Base-by-base conservation (phyloP, 2,113 vertebrate species). In the Sclerurus mexicanus region DNA sequence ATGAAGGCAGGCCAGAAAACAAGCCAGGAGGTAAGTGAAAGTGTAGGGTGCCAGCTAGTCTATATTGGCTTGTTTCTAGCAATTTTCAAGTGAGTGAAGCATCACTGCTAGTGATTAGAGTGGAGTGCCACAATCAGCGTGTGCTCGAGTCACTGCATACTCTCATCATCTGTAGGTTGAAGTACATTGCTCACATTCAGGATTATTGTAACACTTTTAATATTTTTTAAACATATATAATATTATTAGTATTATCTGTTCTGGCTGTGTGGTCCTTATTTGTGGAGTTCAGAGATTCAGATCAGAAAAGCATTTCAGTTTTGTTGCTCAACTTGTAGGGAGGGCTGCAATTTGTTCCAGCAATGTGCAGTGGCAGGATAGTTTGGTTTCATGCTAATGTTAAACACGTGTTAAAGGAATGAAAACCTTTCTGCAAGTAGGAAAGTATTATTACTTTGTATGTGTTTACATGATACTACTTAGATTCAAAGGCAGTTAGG, bases 1-100 rank as follows among this genome's bases (percentile, higher is more conserved):
- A 98, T 99, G 98, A 99, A 99, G 87, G 98, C 99, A 73, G 99
- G 99, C 84, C 99, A 99, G 98, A 99, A 99, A 97, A 99, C 98
- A 89, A 99, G 98, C 96, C 98, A 99, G 73, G 99, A 99, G 98
- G 99, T 99, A 96, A 96, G 97, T 87, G 42, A 9, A 69, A 73
- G 22, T 42, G 6, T 50, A 8, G 42, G 12, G 28, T 39, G 52
- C 40, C 39, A 42, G 10, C 42, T 30, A 50, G 39, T 35, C 16
- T 58, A 1, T 39, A 6, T 31, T 89, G 24, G 31, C 40, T n/a
- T 52, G 42, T 75, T 68, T 52, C 28, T 58, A 12, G 33, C 72
- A 28, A 49, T 81, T 52, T 53, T 33, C 22, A 37, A 47, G 42
- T 25, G 31, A 87, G 13, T 35, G 27, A 42, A 81, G 37, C 5